Conservation (phyloP, 2,888 invertebrate genomes). For the Drosophila atripex region DNA sequence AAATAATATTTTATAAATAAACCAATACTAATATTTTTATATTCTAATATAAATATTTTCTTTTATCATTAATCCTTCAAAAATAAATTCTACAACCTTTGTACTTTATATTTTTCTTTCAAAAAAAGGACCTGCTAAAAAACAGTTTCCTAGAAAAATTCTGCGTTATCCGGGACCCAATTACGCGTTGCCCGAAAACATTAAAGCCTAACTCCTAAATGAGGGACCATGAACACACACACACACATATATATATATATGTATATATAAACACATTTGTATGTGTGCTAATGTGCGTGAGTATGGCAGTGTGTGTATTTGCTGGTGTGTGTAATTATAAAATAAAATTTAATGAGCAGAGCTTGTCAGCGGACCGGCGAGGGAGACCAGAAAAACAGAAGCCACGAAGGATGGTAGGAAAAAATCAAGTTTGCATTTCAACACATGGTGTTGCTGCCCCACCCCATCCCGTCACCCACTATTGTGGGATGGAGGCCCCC, state of each 20-base stretch:
- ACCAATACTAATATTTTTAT: no score
- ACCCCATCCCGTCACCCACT: background rate
- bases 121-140: conserved; percentile 8
- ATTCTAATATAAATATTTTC: no score
- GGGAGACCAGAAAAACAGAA: conserved; percentile 17
- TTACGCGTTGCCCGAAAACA: conserved; percentile 65
- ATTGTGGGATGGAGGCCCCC: background rate
- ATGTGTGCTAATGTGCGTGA: conserved; percentile 16
- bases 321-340: conserved; percentile 77
- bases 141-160: conserved; percentile 30
- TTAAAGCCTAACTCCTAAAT: conserved; percentile 63
- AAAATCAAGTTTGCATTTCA: conserved; percentile 69
- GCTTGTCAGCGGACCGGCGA: conserved; percentile 62
- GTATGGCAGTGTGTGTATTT: conserved; percentile 38
- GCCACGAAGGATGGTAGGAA: conserved; percentile 28
- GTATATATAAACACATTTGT: background rate
- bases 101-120: no score
- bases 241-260: background rate
- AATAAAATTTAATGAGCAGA: conserved; percentile 78
- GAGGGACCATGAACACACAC: conserved; percentile 7
- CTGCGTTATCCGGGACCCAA: conserved; percentile 62
- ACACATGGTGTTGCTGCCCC: conserved; percentile 57
- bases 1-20: no score
- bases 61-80: no score
- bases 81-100: no score